Evolutionary conservation across 2,888 invertebrate species (phyloP).

Genomic region (Pterostichus madidus): DNA sequence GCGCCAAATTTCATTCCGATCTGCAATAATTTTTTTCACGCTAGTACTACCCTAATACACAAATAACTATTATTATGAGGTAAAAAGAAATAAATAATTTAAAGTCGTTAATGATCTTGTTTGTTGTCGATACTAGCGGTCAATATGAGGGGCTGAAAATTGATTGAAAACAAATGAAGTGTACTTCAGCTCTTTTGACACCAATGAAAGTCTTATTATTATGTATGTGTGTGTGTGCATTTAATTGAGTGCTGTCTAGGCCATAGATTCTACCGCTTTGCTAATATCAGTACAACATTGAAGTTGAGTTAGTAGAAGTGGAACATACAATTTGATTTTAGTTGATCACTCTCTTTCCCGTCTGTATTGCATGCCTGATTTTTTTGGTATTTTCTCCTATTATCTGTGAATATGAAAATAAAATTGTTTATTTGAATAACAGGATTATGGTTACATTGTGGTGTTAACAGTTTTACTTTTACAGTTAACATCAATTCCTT

Average conservation of each 20-base stretch:
- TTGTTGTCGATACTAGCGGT: too few relatives aligned
- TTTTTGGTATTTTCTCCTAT: constrained; percentile 29
- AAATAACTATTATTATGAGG: too few relatives aligned
- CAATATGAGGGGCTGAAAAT: too few relatives aligned
- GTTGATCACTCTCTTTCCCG: constrained; percentile 20
- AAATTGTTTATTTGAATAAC: constrained; percentile 52
- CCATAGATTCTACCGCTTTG: constrained; percentile 52
- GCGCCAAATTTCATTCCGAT: too few relatives aligned
- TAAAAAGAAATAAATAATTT: too few relatives aligned
- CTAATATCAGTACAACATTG: constrained; percentile 62
- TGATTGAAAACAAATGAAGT: not conserved
- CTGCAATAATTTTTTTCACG: too few relatives aligned
- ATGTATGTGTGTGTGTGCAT: constrained; percentile 48
- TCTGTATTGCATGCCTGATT: constrained; percentile 34
- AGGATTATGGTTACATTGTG: constrained; percentile 34
- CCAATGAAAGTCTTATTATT: constrained; percentile 56
- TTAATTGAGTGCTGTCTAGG: constrained; percentile 47
- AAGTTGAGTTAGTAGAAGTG: constrained; percentile 54
- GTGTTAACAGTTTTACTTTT: constrained; percentile 38
- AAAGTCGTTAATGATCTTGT: too few relatives aligned
- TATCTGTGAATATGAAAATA: constrained; percentile 36
- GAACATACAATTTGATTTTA: constrained; percentile 64
- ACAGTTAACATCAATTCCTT: constrained; percentile 54
- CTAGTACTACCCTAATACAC: too few relatives aligned
- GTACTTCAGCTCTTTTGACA: constrained; percentile 52